These are phyloP conservation scores for Actinemys pallida DNA, from an alignment of 2,113 vertebrate genomes.

Conservation along the genomic window DNA sequence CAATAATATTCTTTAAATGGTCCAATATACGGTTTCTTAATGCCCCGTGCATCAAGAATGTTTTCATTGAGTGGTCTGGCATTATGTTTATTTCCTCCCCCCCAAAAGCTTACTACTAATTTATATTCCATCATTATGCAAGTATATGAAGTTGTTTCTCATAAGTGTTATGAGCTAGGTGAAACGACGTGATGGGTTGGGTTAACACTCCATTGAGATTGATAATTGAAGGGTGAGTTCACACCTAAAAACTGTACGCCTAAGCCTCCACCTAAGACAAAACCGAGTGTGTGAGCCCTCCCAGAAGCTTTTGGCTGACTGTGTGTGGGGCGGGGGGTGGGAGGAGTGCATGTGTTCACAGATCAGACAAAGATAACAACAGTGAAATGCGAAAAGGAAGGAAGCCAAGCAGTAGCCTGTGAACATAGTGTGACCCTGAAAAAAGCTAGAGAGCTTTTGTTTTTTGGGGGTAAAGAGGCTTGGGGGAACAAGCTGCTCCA, in stretches of 20 bases:
- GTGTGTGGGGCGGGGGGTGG: too few relatives aligned
- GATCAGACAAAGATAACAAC: neutral
- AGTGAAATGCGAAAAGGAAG: neutral
- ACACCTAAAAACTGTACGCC: neutral
- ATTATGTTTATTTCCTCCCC: neutral
- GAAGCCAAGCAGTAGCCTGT: neutral
- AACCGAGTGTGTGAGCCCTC: neutral
- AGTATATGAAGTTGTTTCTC: neutral
- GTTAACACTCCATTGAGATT: neutral
- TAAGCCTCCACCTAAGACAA: neutral
- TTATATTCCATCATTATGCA: neutral
- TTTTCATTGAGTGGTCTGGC: neutral
- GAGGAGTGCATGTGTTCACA: neutral
- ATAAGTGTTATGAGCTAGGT: neutral
- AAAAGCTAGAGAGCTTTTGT: neutral
- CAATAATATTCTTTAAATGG: neutral
- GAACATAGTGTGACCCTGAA: neutral
- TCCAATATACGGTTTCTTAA: neutral
- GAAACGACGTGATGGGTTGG: neutral
- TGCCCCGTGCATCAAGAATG: neutral
- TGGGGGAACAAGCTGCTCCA: too few relatives aligned
- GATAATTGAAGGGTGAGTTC: neutral
- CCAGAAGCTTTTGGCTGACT: too few relatives aligned
- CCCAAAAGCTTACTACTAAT: neutral
- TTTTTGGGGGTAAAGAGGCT: neutral